Base-by-base conservation (phyloP, 2,113 vertebrate genomes). In the Scatophagus argus region DNA sequence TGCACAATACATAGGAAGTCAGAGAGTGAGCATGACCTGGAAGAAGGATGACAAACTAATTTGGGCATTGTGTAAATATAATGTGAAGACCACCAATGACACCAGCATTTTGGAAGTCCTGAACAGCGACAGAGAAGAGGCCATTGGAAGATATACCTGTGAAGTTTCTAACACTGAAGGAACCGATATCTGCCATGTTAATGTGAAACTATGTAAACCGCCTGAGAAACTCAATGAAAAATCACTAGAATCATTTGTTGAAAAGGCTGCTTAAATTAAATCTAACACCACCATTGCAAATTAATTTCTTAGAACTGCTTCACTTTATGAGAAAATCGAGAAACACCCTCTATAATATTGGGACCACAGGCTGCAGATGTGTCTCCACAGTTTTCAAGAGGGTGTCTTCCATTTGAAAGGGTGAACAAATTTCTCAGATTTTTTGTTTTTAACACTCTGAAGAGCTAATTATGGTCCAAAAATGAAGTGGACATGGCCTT, bases 21-120 rank as follows among this genome's bases (percentile, higher is more conserved):
- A 95, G 52, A 96, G 95, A 82, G 86, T 96, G 32, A 88, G 72
- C 49, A 87, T 95, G 59, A 87, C 89, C 58, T 97, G 96, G 97
- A 95, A 94, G 78, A 96, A 95, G 87, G 96, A 97, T 81, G 95
- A 95, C 10, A 84, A 95, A 69, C 95, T 96, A 67, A 82, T 97
- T 31, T 90, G 94, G 69, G 93, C 93, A 25, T 96, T 93, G 3
- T 87, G 85, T 32, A 60, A 82, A 67, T 89, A 88, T 68, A 87
- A 83, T 32, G 70, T 89, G 14, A 79, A 83, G 92, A 81, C 96
- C 84, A 91, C 85, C 58, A 91, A 93, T 0, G 94, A 95, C 79
- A 93, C 91, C 21, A 95, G 95, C 54, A 69, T 95, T 62, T 76
- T 97, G 84, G 95, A 96, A 79, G 95, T 90, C 88, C 91, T 91